Conservation (phyloP, 1,140 invertebrate genomes). For the Lanistes nyassanus region DNA sequence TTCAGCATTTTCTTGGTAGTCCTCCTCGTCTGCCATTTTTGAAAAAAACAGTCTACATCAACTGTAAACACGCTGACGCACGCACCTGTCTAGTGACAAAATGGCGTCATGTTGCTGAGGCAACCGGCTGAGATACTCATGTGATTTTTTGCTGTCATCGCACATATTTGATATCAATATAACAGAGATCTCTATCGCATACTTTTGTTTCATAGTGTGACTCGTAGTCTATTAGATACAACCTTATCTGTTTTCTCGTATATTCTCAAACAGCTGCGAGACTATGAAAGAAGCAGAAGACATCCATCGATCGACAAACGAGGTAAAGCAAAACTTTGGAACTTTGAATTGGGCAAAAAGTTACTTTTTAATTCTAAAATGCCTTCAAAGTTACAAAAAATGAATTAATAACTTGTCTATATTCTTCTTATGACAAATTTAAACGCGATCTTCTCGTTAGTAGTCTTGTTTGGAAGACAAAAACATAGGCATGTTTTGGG, state of each 20-base stretch:
- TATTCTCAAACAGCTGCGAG: slow-evolving; percentile 17
- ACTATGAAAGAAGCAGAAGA: slow-evolving; percentile 30
- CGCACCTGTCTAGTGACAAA: slow-evolving; percentile 49
- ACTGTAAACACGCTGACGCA: slow-evolving; percentile 20
- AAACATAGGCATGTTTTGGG: slow-evolving; percentile 33
- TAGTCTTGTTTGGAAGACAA: slow-evolving; percentile 11
- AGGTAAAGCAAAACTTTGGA: slow-evolving; percentile 19
- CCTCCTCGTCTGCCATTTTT: not conserved
- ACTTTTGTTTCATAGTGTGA: too few relatives aligned
- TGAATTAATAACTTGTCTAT: not conserved
- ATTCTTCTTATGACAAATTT: not conserved
- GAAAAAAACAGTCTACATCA: not conserved
- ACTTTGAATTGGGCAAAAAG: slow-evolving; percentile 23
- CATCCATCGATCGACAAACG: slow-evolving; percentile 29
- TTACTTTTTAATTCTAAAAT: not conserved
- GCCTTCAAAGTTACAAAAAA: slow-evolving; percentile 7
- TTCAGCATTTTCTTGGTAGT: slow-evolving; percentile 32
- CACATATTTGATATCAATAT: too few relatives aligned
- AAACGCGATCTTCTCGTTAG: not conserved
- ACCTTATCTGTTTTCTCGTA: slow-evolving; percentile 2
- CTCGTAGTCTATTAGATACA: too few relatives aligned
- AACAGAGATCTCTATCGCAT: too few relatives aligned
- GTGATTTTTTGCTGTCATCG: too few relatives aligned
- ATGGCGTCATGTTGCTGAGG: slow-evolving; percentile 55
- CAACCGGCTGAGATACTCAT: slow-evolving; percentile 25